Evolutionary conservation across 2,888 invertebrate species (phyloP), one percentile per base, ranked within the genome.

Genomic region (Torymus texanus): DNA sequence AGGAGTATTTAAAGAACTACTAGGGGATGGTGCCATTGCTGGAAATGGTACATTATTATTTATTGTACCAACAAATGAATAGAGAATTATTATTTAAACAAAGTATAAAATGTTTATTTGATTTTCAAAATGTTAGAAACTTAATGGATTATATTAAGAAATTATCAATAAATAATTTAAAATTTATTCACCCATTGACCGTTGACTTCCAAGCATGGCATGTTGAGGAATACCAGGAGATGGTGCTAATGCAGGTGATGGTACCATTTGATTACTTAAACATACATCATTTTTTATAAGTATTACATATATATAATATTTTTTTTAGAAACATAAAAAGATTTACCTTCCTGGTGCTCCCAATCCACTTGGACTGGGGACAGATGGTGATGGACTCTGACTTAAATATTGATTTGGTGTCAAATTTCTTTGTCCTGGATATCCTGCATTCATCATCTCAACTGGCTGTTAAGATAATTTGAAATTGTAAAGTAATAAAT

Each of bases 1-100:
- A 0, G 97, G 97, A 0, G 97, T 97, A 90, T 96, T 97, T 16
- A 97, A 91, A 0, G 95, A 95, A 50, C 95, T 94, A 55, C 95
- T 95, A 0, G 97, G 97, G 14, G 96, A 96, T 10, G 95, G 94
- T 2, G 94, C 94, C 92, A 94, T 93, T 50, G 92, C 91, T 86
- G 10, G 5, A 72, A 66, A 51, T 12, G 3, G 24, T 24, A 24
- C 2, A 24, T 24, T 24, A 24, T 24, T 24, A 24, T 2, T 53
- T 11, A 56, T 3, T 41, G 14, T 21, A 24, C 8, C 41, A 13
- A 21, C 29, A 24, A 55, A 21, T 24, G 24, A 66, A 51, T 4
- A 24, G 24, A 24, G 24, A 24, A 24, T 24, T 24, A 24, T 24
- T 24, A 24, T 24, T 53, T 11, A 41, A 24, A 12, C 41, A 13